Evolutionary conservation across 1,140 invertebrate genomes (phyloP).

Genomic region (Drosophila littoralis): DNA sequence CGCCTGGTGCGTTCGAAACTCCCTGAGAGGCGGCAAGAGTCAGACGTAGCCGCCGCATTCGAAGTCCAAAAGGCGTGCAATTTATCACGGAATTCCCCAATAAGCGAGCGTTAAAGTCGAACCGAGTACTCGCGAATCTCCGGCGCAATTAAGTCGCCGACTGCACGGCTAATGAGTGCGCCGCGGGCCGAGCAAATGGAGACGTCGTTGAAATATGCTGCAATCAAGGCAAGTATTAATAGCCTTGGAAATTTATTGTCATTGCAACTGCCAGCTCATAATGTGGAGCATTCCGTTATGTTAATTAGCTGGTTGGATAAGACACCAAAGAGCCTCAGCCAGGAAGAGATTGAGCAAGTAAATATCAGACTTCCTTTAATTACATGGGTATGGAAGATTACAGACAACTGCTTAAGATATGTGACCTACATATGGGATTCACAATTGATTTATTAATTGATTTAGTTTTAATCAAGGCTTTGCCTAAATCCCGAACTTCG

Average conservation of each 20-base stretch:
- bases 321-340: neutral
- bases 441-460: too few species aligned
- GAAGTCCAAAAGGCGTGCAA: conserved; percentile 8
- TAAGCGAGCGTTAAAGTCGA: conserved; percentile 52
- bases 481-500: too few species aligned
- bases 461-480: too few species aligned
- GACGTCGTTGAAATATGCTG: conserved; percentile 7
- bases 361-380: neutral
- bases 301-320: conserved; percentile 25
- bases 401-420: too few species aligned
- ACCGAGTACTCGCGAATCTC: conserved; percentile 28
- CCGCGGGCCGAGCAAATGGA: neutral
- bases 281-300: conserved; percentile 29
- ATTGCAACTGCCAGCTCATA: conserved; percentile 35
- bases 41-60: neutral
- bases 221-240: conserved; percentile 34
- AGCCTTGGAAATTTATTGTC: conserved; percentile 27
- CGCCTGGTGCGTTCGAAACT: neutral
- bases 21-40: too few species aligned
- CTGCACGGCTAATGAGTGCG: conserved; percentile 7
- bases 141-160: conserved; percentile 38
- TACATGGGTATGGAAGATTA: neutral
- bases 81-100: conserved; percentile 55
- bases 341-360: neutral
- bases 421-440: too few species aligned